Evolutionary conservation across 2,113 vertebrate genomes (phyloP), one percentile per base, ranked within the genome.

Genomic region (Halichoerus grypus): DNA sequence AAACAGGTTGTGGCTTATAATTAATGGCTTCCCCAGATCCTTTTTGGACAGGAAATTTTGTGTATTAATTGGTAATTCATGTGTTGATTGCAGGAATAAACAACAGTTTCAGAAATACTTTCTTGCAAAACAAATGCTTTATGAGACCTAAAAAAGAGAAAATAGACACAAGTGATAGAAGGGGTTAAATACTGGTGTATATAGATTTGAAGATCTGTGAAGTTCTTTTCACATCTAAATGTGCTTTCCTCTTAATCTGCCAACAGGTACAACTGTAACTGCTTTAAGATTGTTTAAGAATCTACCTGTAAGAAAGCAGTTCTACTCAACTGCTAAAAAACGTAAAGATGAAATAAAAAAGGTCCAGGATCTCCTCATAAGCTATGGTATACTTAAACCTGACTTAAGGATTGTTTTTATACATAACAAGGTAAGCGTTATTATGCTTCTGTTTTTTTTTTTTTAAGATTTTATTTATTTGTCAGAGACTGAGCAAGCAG

Each of bases 321-420:
- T 99, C 98, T 99, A 99, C 69, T 99, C 99, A 77, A 99, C 99
- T 53, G 98, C 94, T 69, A 99, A 99, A 98, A 99, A 99, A 98
- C 99, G 99, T 98, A 99, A 99, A 97, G 99, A 99, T 80, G 99
- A 99, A 71, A 97, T 99, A 82, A 99, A 99, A 98, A 99, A 99
- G 97, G 79, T 99, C 49, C 99, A 99, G 90, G 99, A 99, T 88
- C 98, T 99, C 51, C 98, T 99, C 65, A 99, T 99, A 98, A 99
- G 99, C 0, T 99, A 99, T 80, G 99, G 99, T 88, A 98, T 99
- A 77, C 98, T 99, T 97, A 99, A 99, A 94, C 99, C 99, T n/a
- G 99, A 99, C 26, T 92, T 99, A 94, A 99, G 99, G 97, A 98
- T 99, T 98, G 97, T 98, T 4, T 98, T 99, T n/a, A 97, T 98